Percentiles rank a stretch among this genome's conserved stretches.
These are phyloP conservation scores for Trichopoda pennipes DNA, from an alignment of 2,888 invertebrate species.

Conservation along the genomic window DNA sequence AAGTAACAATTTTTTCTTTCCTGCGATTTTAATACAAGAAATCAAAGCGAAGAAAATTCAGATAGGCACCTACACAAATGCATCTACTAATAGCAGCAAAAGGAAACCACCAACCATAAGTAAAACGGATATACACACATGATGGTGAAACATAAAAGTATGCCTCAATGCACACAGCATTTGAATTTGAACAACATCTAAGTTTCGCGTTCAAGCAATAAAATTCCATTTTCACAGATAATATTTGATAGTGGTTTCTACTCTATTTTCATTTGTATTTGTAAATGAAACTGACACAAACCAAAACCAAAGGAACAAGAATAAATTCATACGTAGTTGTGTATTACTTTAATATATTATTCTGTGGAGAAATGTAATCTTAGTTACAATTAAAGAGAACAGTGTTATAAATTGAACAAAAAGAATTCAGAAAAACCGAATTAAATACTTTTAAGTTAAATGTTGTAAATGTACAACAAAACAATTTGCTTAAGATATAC, in stretches of 20 bases:
- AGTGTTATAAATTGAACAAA: neutral
- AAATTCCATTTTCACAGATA: conserved; percentile 65
- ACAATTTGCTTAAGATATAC: no score
- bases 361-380: conserved; percentile 28
- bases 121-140: conserved; percentile 1
- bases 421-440: neutral
- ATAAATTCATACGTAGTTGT: conserved; percentile 31
- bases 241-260: conserved; percentile 33
- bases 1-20: conserved; percentile 4
- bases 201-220: conserved; percentile 64
- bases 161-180: conserved; percentile 58
- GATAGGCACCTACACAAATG: neutral
- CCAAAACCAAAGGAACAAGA: conserved; percentile 33
- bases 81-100: neutral
- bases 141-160: conserved; percentile 28
- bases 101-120: neutral
- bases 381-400: neutral
- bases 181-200: conserved; percentile 56
- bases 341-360: neutral
- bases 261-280: neutral
- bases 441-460: neutral
- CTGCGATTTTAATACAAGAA: conserved; percentile 2
- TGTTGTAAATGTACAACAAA: no score
- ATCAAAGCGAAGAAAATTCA: conserved; percentile 29
- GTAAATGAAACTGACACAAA: conserved; percentile 29